Conservation (phyloP, 2,113 vertebrate genomes). For the Hoplias malabaricus region DNA sequence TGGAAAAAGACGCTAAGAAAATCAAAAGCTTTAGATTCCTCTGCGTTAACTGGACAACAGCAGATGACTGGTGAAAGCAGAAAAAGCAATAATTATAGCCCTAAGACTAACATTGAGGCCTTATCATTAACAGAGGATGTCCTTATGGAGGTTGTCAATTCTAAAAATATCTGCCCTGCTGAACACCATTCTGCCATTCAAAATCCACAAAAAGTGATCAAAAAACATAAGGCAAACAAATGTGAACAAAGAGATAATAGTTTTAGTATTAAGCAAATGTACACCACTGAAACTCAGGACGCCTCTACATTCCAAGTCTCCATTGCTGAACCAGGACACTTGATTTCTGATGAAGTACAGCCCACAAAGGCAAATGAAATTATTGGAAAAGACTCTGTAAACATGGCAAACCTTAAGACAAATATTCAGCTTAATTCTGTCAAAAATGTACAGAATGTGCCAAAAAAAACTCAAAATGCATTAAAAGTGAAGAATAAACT, state of each 20-base stretch:
- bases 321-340: background rate
- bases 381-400: background rate
- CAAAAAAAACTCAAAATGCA: background rate
- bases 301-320: background rate
- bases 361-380: too few species aligned
- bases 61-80: background rate
- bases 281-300: background rate
- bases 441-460: background rate
- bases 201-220: background rate
- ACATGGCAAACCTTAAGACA: background rate
- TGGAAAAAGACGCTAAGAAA: slow-evolving; percentile 10
- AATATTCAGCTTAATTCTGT: background rate
- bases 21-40: background rate
- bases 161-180: background rate
- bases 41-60: background rate
- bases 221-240: background rate
- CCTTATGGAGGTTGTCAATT: too few species aligned
- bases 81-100: background rate
- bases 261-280: background rate
- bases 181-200: too few species aligned
- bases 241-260: background rate
- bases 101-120: background rate
- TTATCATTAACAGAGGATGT: background rate
- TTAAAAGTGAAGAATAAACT: background rate
- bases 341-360: background rate